Base-by-base conservation (phyloP, 2,797 vertebrate genomes). In the Fistularia commersonii region DNA sequence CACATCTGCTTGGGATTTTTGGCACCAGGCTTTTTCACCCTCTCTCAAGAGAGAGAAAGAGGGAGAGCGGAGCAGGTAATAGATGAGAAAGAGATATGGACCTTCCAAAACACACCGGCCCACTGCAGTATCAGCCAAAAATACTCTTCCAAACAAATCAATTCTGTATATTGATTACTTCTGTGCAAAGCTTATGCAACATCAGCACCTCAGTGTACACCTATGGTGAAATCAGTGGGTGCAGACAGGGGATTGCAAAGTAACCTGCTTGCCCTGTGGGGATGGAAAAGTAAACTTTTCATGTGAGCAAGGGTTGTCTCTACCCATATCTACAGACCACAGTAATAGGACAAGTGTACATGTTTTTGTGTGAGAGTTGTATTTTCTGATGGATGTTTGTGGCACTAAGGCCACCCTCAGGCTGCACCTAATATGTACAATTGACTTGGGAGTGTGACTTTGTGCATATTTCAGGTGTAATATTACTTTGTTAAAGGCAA, bases 81-180 rank as follows among this genome's bases (percentile, higher is more conserved):
- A 1, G 44, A 60, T 8, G 55, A 45, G 59, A 77, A 51, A 60
- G 50, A 73, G 57, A 61, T 41, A 37, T 8, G 41, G 45, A 43
- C 61, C 32, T 43, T 61, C 50, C 46, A 45, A 66, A 68, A 74
- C 40, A 59, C 51, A 64, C 48, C 55, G 15, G 48, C 44, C n/a
- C 41, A 68, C 44, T 61, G 73, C 52, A 56, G 69, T 33, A 64
- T 74, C 79, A 72, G 74, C 72, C 71, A 39, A 76, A 81, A 76
- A 81, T 75, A 69, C 78, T 74, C 50, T 63, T 72, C 49, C 67
- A 54, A 53, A 72, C 69, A 68, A 61, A 64, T 86, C 77, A 81
- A 86, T 83, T 70, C 14, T 14, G 57, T 0, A 10, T 39, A 86
- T 86, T 6, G 81, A 87, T 81, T 63, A 66, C 54, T 52, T 58